Base-by-base conservation (phyloP, 2,113 vertebrate species). In the Colinus virginianus region DNA sequence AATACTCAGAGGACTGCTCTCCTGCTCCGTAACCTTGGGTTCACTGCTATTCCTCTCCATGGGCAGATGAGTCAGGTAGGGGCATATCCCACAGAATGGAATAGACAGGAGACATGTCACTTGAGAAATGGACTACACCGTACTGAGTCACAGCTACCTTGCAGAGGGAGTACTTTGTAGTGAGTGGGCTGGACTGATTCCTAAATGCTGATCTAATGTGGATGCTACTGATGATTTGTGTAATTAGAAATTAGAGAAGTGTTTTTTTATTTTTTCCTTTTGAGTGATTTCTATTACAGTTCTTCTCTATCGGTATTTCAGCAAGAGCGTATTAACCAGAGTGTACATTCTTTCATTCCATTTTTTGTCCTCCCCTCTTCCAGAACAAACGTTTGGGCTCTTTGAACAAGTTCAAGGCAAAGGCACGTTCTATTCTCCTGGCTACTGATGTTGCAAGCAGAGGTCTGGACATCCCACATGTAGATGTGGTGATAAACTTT, bases 381-480 rank as follows among this genome's bases (percentile, higher is more conserved):
- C 95, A 99, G 99, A 99, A 98, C 88, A 99, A 99, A 93, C 98
- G 99, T 46, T 96, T 99, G 2, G 99, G 99, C 26, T 97, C 99
- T 11, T 97, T 99, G 28, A 99, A 99, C 97, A 99, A 99, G 93
- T 99, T 99, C 96, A 99, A 99, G 94, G 98, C 99, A 21, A 99
- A 99, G 96, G 98, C 98, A 62, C 99, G 99, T 10, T 99, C 99
- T 2, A 98, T 99, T 90, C 98, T 99, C 78, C 97, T 99, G 89
- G 99, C 99, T 8, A 99, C 99, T 10, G 99, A 99, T 40, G 99
- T 99, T 91, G 99, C 99, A 10, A 99, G 99, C 93, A 98, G 99
- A 90, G 99, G 99, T 8, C 95, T 99, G 86, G 99, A 99, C 94
- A 99, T 99, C 56, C 99, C 99, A 36, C 99, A 99, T 2, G 99